These are phyloP conservation scores for Pluvianellus socialis DNA, from an alignment of 2,113 vertebrate genomes.

Conservation along the genomic window DNA sequence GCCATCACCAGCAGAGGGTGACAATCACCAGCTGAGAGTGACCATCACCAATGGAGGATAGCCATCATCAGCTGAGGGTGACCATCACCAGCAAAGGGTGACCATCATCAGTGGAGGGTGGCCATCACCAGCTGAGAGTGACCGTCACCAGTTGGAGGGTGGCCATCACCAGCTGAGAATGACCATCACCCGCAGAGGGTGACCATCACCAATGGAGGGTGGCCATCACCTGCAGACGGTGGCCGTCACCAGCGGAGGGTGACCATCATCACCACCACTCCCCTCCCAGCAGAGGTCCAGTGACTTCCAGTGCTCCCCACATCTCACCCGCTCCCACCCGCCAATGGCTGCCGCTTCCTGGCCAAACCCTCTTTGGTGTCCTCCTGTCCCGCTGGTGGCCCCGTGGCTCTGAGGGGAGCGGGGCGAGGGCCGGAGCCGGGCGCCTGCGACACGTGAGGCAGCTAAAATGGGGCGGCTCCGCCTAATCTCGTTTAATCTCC, in stretches of 20 bases:
- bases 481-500: conserved; percentile 39
- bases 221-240: not conserved
- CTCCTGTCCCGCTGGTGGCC: not conserved
- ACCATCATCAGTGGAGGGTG: accelerated
- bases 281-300: not conserved
- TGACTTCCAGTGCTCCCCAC: not conserved
- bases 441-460: not conserved
- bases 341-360: not conserved
- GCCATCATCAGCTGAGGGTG: not conserved
- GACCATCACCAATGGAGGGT: not conserved
- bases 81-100: not conserved
- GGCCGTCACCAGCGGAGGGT: not conserved
- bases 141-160: too few relatives aligned
- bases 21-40: not conserved
- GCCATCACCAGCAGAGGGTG: not conserved
- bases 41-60: not conserved
- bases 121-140: too few relatives aligned
- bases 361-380: not conserved
- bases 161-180: too few relatives aligned
- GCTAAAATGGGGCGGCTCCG: not conserved
- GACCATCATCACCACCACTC: not conserved
- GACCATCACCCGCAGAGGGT: not conserved
- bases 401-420: accelerated
- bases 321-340: accelerated
- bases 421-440: not conserved